These are phyloP conservation scores for Bombus soroeensis DNA, from an alignment of 1,140 invertebrate species.

Conservation along the genomic window DNA sequence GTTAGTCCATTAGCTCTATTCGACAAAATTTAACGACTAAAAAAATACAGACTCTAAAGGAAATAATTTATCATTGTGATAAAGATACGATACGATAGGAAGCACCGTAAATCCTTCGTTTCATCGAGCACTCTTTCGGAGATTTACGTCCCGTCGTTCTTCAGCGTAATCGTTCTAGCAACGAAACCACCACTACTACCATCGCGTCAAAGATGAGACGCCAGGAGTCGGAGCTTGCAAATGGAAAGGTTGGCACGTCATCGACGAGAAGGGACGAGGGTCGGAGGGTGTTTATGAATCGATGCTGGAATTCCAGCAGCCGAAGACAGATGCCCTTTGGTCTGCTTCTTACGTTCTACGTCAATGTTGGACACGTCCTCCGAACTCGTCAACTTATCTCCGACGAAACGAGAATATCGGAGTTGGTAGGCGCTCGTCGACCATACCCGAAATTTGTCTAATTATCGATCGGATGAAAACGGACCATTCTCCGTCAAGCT, in stretches of 20 bases:
- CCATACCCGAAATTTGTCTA: no score
- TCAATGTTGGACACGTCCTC: neutral
- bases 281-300: neutral
- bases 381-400: neutral
- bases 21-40: neutral
- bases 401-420: no score
- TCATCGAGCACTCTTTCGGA: neutral
- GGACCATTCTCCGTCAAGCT: no score
- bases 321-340: neutral
- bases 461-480: no score
- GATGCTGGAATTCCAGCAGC: neutral
- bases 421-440: no score
- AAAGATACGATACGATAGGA: no score
- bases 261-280: neutral
- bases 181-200: neutral
- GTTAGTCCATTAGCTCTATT: no score
- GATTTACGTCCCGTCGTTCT: neutral
- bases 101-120: neutral
- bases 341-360: neutral
- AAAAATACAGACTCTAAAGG: neutral
- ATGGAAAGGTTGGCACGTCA: neutral
- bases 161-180: neutral
- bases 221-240: neutral
- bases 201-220: neutral
- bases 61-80: neutral